Percentiles rank a stretch among this genome's conserved stretches.
phyloP scores from a whole-genome alignment of 2,113 vertebrate genomes.

The Peromyscus leucopus region DNA sequence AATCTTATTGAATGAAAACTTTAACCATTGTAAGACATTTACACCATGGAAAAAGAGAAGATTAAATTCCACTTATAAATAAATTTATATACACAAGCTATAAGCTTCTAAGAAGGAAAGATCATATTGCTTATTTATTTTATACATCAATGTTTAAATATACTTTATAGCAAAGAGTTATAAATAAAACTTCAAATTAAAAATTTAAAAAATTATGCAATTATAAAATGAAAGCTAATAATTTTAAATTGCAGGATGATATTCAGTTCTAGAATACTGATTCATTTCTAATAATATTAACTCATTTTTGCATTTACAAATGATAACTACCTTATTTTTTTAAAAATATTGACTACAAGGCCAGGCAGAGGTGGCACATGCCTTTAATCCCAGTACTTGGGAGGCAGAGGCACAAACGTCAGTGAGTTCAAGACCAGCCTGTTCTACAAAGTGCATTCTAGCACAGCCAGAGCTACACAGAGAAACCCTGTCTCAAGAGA shows the following conservation, averaged over 20 bases:
- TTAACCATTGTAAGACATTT: constrained; percentile 3
- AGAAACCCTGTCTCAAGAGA: not conserved
- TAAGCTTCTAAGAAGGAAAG: not conserved
- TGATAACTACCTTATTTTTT: not conserved
- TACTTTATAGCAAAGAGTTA: not conserved
- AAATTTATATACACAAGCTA: not conserved
- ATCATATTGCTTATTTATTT: not conserved
- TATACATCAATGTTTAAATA: not conserved
- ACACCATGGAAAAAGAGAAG: not conserved
- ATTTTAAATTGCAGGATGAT: not conserved
- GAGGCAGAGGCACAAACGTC: not conserved
- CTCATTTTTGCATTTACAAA: not conserved
- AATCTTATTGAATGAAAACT: not conserved
- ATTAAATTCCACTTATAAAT: not conserved
- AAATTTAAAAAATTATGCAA: not conserved
- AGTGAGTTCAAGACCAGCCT: not conserved
- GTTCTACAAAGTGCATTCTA: not conserved
- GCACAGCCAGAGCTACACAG: not conserved
- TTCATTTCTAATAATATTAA: not conserved
- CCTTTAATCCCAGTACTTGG: not conserved
- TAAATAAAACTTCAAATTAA: not conserved
- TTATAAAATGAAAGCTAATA: not conserved
- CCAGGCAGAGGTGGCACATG: not conserved
- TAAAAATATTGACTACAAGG: not conserved
- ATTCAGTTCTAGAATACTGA: not conserved